Base-by-base conservation (phyloP, 2,888 invertebrate species). In the Machimus rusticus region DNA sequence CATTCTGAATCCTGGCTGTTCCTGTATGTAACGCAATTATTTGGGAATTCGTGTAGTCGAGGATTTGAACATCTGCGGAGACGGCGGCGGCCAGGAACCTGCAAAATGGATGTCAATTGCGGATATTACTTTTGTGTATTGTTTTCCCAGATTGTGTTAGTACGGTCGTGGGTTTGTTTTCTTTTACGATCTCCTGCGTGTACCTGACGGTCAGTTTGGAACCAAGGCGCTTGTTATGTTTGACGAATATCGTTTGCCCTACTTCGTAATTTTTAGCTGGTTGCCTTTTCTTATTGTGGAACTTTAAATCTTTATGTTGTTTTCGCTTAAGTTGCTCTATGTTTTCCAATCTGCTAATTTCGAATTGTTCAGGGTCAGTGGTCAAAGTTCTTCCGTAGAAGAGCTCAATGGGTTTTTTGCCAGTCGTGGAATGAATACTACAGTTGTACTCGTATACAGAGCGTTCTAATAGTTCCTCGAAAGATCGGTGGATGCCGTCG, bases 391-490 rank as follows among this genome's bases (percentile, higher is more conserved):
- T 55, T 28, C 88, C 87, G 39, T 89, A 89, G 85, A 88, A 89
- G 9, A 76, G 37, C 43, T 89, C 88, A 37, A 89, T 76, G 12
- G 88, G 79, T 9, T 88, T 87, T 88, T 89, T 86, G 12, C 82
- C 86, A 0, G 86, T 88, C 8, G 86, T 88, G 4, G 89, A 88
- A 74, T 90, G 88, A 12, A 89, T 87, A 1, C 88, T 86, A 19
- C 74, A 46, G 39, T 89, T 89, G 34, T 89, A 89, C 51, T 89
- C 88, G 8, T 88, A 51, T 0, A 88, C 74, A 1, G 89, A 84
- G 74, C 88, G 55, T 74, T 88, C 87, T 3, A 89, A 55, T n/a
- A 89, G 37, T 78, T 89, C 88, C 1, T 88, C 87, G 51, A 89
- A 89, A 12, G 55, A 76, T 12, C 87, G 88, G 28, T 86, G 39